Conservation (phyloP, 1,140 invertebrate species). For the Lepidurus couesii region DNA sequence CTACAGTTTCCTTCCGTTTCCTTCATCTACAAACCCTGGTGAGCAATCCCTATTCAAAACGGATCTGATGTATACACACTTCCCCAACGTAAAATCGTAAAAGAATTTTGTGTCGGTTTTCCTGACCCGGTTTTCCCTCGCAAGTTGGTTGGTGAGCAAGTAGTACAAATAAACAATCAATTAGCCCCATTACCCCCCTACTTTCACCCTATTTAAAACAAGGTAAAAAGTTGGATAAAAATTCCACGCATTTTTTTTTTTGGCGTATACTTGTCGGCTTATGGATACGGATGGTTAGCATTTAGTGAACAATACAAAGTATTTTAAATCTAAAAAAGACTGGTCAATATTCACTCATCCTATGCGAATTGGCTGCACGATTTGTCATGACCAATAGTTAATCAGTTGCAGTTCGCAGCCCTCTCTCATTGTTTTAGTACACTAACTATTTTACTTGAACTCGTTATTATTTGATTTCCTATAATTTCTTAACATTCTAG, state of each 20-base stretch:
- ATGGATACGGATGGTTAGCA: not conserved
- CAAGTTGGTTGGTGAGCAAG: slow-evolving; percentile 1
- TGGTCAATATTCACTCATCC: not conserved
- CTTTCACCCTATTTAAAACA: not conserved
- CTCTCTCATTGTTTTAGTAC: no score
- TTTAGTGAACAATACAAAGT: not conserved
- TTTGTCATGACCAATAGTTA: no score
- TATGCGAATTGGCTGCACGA: no score
- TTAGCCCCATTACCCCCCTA: not conserved
- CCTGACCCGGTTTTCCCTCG: not conserved
- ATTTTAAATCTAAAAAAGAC: not conserved
- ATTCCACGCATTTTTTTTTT: not conserved
- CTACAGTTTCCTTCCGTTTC: not conserved
- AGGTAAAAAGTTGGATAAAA: not conserved
- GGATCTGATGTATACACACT: slow-evolving; percentile 6
- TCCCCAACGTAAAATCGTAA: not conserved
- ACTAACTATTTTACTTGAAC: no score
- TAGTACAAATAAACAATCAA: slow-evolving; percentile 18
- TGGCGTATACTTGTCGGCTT: not conserved
- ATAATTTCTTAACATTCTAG: no score
- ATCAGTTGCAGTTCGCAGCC: no score
- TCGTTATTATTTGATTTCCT: no score
- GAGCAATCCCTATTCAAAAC: slow-evolving; percentile 10
- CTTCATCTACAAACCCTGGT: not conserved
- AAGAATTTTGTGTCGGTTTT: not conserved